Percentiles rank a stretch among this genome's conserved stretches.
phyloP scores from a whole-genome alignment of 2,797 vertebrate genomes.

The Poecile montanus region DNA sequence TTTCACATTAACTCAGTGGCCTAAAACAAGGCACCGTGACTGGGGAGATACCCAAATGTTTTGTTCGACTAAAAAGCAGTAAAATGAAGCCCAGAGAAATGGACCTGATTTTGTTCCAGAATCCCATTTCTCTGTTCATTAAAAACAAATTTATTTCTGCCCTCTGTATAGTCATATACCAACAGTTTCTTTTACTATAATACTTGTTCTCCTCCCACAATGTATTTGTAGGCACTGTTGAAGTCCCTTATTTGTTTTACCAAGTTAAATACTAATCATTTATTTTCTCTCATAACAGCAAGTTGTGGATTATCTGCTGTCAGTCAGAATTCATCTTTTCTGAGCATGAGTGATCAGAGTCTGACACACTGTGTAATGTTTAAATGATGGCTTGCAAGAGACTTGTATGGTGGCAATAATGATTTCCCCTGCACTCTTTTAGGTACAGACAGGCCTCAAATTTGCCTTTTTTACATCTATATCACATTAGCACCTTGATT shows the following conservation, averaged over 20 bases:
- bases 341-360: background rate
- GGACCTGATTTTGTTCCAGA: background rate
- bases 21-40: background rate
- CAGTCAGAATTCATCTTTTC: background rate
- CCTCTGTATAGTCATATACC: background rate
- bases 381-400: background rate
- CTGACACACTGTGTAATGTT: background rate
- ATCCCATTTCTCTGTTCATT: background rate
- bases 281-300: background rate
- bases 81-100: background rate
- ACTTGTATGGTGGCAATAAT: background rate
- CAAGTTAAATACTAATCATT: background rate
- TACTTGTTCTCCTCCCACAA: background rate
- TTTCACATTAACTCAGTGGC: background rate
- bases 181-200: background rate
- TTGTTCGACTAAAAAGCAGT: background rate
- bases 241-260: background rate
- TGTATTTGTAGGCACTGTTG: background rate
- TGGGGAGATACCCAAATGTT: background rate
- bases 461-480: background rate
- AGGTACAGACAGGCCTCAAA: background rate
- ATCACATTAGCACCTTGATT: background rate
- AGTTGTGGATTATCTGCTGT: background rate
- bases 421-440: background rate
- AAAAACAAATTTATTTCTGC: background rate